Percentiles rank a stretch among this genome's conserved stretches.
Evolutionary conservation across 1,140 invertebrate species (phyloP).

Genomic region (Pseudomyrmex sp.): DNA sequence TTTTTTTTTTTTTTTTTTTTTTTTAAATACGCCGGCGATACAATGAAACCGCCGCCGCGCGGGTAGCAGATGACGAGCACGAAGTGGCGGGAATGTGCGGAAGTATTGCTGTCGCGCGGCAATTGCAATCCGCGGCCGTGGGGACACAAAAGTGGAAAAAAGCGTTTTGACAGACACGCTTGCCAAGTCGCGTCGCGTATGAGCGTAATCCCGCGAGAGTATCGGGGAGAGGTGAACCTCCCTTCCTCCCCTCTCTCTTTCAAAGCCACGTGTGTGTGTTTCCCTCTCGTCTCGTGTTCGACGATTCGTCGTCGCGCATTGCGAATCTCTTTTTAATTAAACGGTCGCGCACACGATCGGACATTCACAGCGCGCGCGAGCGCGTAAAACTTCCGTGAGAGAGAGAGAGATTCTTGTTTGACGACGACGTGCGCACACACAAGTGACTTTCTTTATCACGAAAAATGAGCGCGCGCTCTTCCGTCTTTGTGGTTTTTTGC

Average conservation of each 20-base stretch:
- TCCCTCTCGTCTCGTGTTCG: slow-evolving; percentile 34
- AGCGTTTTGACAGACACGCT: slow-evolving; percentile 74
- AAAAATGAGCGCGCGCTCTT: slow-evolving; percentile 9
- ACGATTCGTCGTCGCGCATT: slow-evolving; percentile 56
- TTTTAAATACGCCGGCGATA: slow-evolving; percentile 28
- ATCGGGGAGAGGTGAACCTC: slow-evolving; percentile 23
- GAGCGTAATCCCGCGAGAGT: slow-evolving; percentile 71
- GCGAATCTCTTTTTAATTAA: slow-evolving; percentile 75
- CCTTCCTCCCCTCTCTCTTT: background rate
- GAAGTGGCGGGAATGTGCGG: slow-evolving; percentile 50
- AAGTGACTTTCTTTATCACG: slow-evolving; percentile 25
- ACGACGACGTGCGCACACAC: background rate
- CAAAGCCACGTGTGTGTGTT: slow-evolving; percentile 59
- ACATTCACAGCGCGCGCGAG: slow-evolving; percentile 52
- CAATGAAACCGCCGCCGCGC: slow-evolving; percentile 41
- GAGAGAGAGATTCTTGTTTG: slow-evolving; percentile 25
- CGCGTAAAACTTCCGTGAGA: slow-evolving; percentile 36
- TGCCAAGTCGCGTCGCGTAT: slow-evolving; percentile 72
- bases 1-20: background rate
- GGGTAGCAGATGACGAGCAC: slow-evolving; percentile 54
- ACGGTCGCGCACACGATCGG: slow-evolving; percentile 52
- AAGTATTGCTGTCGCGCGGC: slow-evolving; percentile 59
- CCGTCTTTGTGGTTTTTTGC: background rate
- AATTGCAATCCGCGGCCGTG: slow-evolving; percentile 64
- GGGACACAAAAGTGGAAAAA: slow-evolving; percentile 70